Evolutionary conservation across 2,797 vertebrate genomes (phyloP).

Genomic region (Dendrocincla fuliginosa): DNA sequence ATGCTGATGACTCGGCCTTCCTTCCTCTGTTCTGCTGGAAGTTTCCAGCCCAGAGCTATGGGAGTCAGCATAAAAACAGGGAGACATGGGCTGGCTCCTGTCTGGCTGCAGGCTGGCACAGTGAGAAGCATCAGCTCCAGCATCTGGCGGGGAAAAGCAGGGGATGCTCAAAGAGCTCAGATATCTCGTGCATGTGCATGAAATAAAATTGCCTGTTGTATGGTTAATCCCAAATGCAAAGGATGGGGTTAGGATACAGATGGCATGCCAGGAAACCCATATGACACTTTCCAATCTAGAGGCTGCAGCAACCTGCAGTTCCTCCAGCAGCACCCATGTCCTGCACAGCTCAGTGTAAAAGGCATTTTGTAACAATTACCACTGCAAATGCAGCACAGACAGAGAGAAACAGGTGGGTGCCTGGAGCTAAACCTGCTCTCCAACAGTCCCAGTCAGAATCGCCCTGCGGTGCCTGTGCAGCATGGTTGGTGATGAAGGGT

Average conservation of each 20-base stretch:
- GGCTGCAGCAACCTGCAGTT: neutral
- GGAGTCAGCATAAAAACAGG: neutral
- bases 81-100: neutral
- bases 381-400: neutral
- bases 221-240: neutral
- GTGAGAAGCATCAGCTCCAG: neutral
- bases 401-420: neutral
- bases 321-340: neutral
- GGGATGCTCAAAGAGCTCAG: neutral
- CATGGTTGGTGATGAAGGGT: accelerated
- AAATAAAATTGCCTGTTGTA: neutral
- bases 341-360: neutral
- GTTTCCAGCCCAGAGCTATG: neutral
- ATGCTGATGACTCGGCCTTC: neutral
- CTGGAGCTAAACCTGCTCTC: neutral
- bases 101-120: neutral
- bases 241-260: neutral
- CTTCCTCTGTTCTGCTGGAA: neutral
- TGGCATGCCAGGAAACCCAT: accelerated
- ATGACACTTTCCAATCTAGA: neutral
- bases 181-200: accelerated
- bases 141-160: neutral
- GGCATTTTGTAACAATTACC: neutral
- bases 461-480: accelerated
- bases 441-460: accelerated